Base-by-base conservation (phyloP, 2,113 vertebrate species). In the Neolamprologus toae region DNA sequence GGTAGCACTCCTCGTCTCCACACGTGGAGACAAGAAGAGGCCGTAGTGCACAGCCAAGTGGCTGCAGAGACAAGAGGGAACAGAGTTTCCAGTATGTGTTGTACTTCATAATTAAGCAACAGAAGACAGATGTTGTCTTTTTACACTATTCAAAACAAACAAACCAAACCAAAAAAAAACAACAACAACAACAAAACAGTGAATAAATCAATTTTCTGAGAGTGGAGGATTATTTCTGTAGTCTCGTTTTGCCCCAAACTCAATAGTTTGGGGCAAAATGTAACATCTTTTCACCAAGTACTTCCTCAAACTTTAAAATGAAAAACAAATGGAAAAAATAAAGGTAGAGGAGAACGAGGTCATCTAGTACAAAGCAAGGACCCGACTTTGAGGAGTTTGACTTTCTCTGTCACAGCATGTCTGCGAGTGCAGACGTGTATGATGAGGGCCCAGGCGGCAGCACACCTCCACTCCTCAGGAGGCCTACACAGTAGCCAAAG, bases 121-220 rank as follows among this genome's bases (percentile, higher is more conserved):
- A 76, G 40, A 76, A 28, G 14, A 28, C 23, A 5, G 2, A 28
- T 73, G 8, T 42, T 9, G 37, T 73, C 14, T 26, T 47, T 76
- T 47, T 47, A 47, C 14, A 11, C 6, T 5, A 73, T 45, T 47
- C 2, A 17, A 10, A 42, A 71, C 9, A 63, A 0, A 0, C 2
- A 26, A 55, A 8, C 0, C 1, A 31, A 59, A 59, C 2, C 3
- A 11, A 53, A 55, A 4, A 13, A 7, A 11, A 21, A 3, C n/a
- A 21, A 21, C 3, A 42, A 42, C 11, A 42, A 12, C 40, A 42
- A 42, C 12, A 42, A 42, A 73, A 17, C n/a, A 7, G 8, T 45
- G 13, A 73, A 26, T 45, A 3, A 73, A 73, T 17, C 8, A 10
- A 7, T 76, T 45, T 76, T 76, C 68, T 47, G 9, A 17, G 68